A percentile compares a stretch with the other conserved stretches of the same genome.
phyloP scores from a whole-genome alignment of 2,888 invertebrate species.

The Helobdella robusta region DNA sequence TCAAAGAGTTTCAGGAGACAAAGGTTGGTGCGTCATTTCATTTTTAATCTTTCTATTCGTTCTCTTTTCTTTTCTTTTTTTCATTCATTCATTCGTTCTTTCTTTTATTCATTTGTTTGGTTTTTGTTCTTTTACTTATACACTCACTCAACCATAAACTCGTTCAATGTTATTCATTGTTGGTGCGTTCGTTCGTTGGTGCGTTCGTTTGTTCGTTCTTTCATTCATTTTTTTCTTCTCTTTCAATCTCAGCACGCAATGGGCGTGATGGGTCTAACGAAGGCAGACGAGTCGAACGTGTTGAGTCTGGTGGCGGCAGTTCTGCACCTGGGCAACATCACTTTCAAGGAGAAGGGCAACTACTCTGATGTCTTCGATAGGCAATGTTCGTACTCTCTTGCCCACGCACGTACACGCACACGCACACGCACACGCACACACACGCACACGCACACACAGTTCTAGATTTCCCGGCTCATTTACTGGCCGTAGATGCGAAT shows the following conservation, averaged over 20 bases:
- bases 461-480: slow-evolving; percentile 57
- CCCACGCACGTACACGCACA: slow-evolving; percentile 2
- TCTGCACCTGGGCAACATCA: slow-evolving; percentile 59
- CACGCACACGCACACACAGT: slow-evolving; percentile 46
- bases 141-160: no score
- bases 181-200: no score
- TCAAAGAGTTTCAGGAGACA: slow-evolving; percentile 59
- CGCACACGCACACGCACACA: slow-evolving; percentile 10
- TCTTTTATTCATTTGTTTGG: no score
- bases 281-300: slow-evolving; percentile 54
- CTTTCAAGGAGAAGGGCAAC: slow-evolving; percentile 55
- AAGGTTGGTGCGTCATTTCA: slow-evolving; percentile 45
- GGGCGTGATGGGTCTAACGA: slow-evolving; percentile 57
- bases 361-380: slow-evolving; percentile 56
- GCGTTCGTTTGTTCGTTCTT: no score
- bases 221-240: background rate
- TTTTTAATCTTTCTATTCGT: background rate
- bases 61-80: background rate
- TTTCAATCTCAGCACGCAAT: slow-evolving; percentile 53
- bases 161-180: no score
- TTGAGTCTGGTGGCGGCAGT: slow-evolving; percentile 57
- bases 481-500: slow-evolving; percentile 56
- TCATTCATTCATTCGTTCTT: background rate
- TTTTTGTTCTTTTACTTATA: no score
- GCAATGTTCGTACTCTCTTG: slow-evolving; percentile 52